Conservation (phyloP, 2,888 invertebrate species). For the Scrobipalpa atriplicella region DNA sequence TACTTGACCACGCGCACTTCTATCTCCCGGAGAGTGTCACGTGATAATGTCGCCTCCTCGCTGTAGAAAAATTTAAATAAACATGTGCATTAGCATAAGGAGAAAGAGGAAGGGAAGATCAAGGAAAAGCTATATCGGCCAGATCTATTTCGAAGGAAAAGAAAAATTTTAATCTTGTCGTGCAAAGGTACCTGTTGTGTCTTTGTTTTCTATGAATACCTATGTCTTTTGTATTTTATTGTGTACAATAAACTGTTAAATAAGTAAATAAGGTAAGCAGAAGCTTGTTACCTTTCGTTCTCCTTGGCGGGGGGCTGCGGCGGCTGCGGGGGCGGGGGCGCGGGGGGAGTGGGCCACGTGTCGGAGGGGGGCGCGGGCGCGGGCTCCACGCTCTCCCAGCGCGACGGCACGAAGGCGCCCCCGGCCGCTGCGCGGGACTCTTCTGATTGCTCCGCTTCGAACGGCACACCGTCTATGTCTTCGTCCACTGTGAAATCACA, state of each 20-base stretch:
- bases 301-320: constrained; percentile 45
- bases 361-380: constrained; percentile 83
- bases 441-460: background rate
- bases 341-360: constrained; percentile 80
- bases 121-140: no score
- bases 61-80: constrained; percentile 35
- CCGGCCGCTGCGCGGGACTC: constrained; percentile 77
- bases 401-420: constrained; percentile 93
- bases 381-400: constrained; percentile 98
- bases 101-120: no score
- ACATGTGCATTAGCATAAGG: no score
- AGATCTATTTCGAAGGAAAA: no score
- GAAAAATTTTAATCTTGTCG: no score
- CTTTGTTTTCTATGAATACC: no score
- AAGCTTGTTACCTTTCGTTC: constrained; percentile 10
- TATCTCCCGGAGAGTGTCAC: constrained; percentile 92
- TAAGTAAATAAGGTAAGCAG: no score
- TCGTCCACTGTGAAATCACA: constrained; percentile 18
- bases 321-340: constrained; percentile 35
- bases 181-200: no score
- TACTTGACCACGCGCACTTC: constrained; percentile 97
- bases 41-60: constrained; percentile 81
- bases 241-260: no score
- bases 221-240: no score
- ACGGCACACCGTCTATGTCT: constrained; percentile 25